Conservation (phyloP, 2,797 vertebrate genomes). For the Phataginus tricuspis region DNA sequence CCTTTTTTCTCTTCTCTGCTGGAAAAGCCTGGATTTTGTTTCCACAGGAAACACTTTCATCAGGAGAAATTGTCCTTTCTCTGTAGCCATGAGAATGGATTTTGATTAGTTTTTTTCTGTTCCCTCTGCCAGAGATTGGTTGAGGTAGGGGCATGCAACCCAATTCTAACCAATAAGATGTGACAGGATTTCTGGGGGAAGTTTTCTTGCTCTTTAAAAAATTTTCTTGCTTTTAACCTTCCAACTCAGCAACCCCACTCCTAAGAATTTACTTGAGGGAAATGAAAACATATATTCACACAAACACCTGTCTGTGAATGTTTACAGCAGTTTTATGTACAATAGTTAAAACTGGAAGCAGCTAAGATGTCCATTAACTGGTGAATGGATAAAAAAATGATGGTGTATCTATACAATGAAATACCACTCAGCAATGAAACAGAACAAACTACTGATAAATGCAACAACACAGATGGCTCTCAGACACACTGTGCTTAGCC, state of each 20-base stretch:
- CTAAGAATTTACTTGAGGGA: slow-evolving; percentile 2
- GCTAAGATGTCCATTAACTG: slow-evolving; percentile 44
- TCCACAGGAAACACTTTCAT: not conserved
- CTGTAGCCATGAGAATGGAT: not conserved
- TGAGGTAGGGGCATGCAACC: not conserved
- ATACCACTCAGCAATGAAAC: not conserved
- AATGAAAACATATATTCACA: slow-evolving; percentile 25
- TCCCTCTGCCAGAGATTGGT: slow-evolving; percentile 39
- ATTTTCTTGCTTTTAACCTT: not conserved
- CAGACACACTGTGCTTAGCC: not conserved
- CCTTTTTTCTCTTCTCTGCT: not conserved
- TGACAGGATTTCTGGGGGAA: not conserved
- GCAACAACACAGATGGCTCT: not conserved
- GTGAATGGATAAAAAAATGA: slow-evolving; percentile 52
- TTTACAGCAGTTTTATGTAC: slow-evolving; percentile 61
- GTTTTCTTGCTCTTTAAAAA: slow-evolving; percentile 48
- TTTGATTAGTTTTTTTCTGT: slow-evolving; percentile 42
- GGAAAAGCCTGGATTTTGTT: slow-evolving; percentile 28
- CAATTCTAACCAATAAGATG: slow-evolving; percentile 7
- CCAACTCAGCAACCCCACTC: not conserved
- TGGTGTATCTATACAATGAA: slow-evolving; percentile 44
- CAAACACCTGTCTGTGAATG: slow-evolving; percentile 46
- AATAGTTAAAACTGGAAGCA: slow-evolving; percentile 50
- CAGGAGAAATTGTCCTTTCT: not conserved
- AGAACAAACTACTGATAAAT: not conserved